A percentile compares a stretch with the other conserved stretches of the same genome.
Conservation (phyloP, 2,888 invertebrate species). For the Boloria selene region DNA sequence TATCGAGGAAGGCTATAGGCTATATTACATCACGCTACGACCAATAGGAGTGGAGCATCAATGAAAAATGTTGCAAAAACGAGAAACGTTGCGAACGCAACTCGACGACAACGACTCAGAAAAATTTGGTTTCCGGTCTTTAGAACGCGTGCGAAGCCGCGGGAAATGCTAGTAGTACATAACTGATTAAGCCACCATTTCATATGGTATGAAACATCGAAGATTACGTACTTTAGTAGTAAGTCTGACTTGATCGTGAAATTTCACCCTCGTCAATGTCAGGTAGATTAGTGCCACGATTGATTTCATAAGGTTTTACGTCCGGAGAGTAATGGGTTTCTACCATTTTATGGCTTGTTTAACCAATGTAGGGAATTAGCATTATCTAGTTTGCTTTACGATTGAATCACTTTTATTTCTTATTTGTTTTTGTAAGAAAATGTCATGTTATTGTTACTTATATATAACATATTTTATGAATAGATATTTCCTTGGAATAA, state of each 20-base stretch:
- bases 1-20: no score
- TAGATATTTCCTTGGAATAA: no score
- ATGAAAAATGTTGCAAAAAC: no score
- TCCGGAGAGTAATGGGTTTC: constrained; percentile 33
- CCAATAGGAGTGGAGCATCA: no score
- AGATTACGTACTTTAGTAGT: neutral
- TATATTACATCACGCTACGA: no score
- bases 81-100: no score
- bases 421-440: constrained; percentile 4
- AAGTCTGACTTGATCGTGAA: constrained; percentile 3
- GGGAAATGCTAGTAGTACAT: constrained; percentile 5
- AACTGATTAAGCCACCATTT: constrained; percentile 7
- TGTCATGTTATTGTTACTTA: no score
- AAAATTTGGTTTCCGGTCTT: no score
- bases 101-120: no score
- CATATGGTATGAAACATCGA: constrained; percentile 7
- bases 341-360: constrained; percentile 24
- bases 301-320: constrained; percentile 38
- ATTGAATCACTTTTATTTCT: constrained; percentile 1
- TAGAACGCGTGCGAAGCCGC: no score
- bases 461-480: no score
- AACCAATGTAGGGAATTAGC: constrained; percentile 21
- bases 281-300: constrained; percentile 40
- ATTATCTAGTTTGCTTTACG: constrained; percentile 3
- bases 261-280: constrained; percentile 43